phyloP scores from a whole-genome alignment of 2,113 vertebrate genomes.

The Gila orcuttii region DNA sequence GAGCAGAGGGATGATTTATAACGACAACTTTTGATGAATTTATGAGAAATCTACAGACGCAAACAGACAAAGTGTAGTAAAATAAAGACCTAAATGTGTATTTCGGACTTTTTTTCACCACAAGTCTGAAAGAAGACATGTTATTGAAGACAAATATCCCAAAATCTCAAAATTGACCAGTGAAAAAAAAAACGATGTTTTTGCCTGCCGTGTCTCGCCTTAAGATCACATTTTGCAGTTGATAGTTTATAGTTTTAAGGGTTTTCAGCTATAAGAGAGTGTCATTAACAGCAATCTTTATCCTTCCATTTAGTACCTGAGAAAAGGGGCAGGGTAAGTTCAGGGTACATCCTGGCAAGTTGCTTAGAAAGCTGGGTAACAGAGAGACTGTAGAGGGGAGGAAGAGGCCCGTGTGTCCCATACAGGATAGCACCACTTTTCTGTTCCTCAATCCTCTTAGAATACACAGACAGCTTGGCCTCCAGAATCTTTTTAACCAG shows the following conservation, averaged over 20 bases:
- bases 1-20: too few species aligned
- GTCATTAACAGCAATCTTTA: background rate
- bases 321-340: conserved; percentile 96
- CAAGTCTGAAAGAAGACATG: too few species aligned
- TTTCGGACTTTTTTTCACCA: too few species aligned
- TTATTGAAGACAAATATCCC: too few species aligned
- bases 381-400: conserved; percentile 93
- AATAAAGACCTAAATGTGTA: too few species aligned
- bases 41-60: too few species aligned
- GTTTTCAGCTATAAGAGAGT: background rate
- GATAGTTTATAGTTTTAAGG: background rate
- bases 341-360: conserved; percentile 96
- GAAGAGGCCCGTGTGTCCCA: conserved; percentile 89
- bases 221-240: background rate
- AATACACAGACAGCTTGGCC: conserved; percentile 92
- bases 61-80: too few species aligned
- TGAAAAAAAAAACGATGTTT: too few species aligned
- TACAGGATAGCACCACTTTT: conserved; percentile 90
- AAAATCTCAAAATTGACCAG: too few species aligned
- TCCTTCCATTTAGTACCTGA: conserved; percentile 79
- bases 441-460: conserved; percentile 91
- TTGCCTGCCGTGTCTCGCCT: too few species aligned
- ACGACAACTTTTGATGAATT: too few species aligned
- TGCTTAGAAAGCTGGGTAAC: conserved; percentile 89
- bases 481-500: conserved; percentile 86